Base-by-base conservation (phyloP, 2,797 vertebrate genomes). In the Channa striata region DNA sequence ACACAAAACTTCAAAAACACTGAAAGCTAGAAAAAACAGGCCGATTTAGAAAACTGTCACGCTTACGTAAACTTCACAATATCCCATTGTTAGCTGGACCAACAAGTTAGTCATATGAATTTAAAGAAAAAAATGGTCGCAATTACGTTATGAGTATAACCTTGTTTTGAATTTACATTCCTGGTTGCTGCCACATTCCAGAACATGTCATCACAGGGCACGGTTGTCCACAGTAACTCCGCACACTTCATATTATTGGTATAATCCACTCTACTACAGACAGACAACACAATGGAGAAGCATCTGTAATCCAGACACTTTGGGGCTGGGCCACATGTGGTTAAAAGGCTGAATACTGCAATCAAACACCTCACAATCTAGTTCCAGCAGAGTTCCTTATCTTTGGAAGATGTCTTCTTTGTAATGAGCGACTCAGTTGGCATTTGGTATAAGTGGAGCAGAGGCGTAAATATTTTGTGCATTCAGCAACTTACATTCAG, bases 391-490 rank as follows among this genome's bases (percentile, higher is more conserved):
- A 72, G 49, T 37, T 59, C 14, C 21, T 60, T 70, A 78, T 70
- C 68, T 83, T 9, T 1, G 49, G 9, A 56, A 30, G 44, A 81
- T 21, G 56, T 43, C 49, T 58, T 16, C 43, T 50, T 72, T 59
- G 40, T 66, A 65, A 82, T 82, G 76, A 53, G 66, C 56, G 42
- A 69, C 76, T 69, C 19, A 20, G 11, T 17, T 74, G 65, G 59
- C 68, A 58, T 87, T 83, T 49, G 36, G 60, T 42, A 36, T 4
- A 52, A 72, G 50, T 1, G 33, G 51, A 64, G 59, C 53, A 1
- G n/a, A n/a, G 57, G 46, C 59, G 51, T 59, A 16, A 63, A 71
- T 64, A 60, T 73, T 69, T 80, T 47, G 64, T 49, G 34, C 64
- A 62, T 52, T 65, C 65, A 33, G 57, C 21, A 77, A 81, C 20